Evolutionary conservation across 2,888 invertebrate genomes (phyloP).

Genomic region (Acanthosepion pharaonis): DNA sequence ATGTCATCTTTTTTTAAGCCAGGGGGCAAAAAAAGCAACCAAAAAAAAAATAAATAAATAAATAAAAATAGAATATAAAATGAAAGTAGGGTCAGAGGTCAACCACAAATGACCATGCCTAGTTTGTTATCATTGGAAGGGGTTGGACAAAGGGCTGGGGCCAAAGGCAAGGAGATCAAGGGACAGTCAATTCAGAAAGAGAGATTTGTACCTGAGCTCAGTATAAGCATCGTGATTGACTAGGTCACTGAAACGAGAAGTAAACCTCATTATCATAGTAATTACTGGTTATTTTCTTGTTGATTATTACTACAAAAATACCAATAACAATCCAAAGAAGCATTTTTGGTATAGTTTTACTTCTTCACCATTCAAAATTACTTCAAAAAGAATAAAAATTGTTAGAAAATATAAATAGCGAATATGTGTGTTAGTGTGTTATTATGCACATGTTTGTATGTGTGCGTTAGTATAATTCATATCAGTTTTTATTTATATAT

Average conservation of each 20-base stretch:
- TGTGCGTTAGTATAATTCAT: no score
- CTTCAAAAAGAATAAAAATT: not conserved
- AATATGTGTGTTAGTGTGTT: not conserved
- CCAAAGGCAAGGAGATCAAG: not conserved
- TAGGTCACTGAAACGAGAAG: slow-evolving; percentile 44
- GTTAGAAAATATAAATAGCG: not conserved
- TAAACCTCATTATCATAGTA: not conserved
- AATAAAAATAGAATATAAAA: not conserved
- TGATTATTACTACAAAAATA: no score
- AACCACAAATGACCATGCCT: slow-evolving; percentile 33
- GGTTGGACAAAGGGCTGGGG: not conserved
- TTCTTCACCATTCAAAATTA: not conserved
- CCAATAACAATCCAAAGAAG: not conserved
- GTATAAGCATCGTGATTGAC: slow-evolving; percentile 45
- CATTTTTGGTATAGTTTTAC: not conserved
- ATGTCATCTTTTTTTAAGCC: not conserved
- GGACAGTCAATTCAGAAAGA: slow-evolving; percentile 11
- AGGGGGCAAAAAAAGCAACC: not conserved
- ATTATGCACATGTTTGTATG: no score
- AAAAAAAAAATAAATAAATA: no score
- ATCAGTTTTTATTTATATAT: no score
- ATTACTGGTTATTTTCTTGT: not conserved
- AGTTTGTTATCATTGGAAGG: not conserved
- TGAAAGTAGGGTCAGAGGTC: not conserved
- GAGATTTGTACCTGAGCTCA: slow-evolving; percentile 45